These are phyloP conservation scores for Caenorhabditis becei DNA, from an alignment of 2,888 invertebrate genomes.

Conservation along the genomic window DNA sequence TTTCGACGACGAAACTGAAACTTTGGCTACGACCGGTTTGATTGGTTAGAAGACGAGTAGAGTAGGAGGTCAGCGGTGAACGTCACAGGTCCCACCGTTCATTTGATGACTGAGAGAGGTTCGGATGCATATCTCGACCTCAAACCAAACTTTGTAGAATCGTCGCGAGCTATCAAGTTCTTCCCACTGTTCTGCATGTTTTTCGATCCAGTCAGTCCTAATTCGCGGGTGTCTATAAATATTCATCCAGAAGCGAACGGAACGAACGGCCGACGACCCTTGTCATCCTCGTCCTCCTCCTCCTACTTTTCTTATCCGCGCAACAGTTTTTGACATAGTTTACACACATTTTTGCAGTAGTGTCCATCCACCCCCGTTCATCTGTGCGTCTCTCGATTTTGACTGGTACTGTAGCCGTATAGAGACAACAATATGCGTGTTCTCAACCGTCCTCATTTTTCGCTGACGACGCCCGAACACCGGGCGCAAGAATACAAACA, in stretches of 20 bases:
- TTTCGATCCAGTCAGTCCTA: conserved; percentile 41
- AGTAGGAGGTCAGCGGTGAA: conserved; percentile 54
- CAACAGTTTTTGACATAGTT: conserved; percentile 62
- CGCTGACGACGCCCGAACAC: conserved; percentile 38
- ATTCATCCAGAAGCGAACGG: conserved; percentile 10
- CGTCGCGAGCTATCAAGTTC: conserved; percentile 41
- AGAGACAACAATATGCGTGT: conserved; percentile 43
- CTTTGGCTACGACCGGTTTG: conserved; percentile 56
- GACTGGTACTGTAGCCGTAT: conserved; percentile 23
- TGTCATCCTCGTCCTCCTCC: not conserved
- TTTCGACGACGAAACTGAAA: conserved; percentile 52
- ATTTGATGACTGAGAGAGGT: too few species aligned
- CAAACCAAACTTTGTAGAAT: conserved; percentile 7
- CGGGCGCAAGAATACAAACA: conserved; percentile 49
- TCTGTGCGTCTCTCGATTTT: conserved; percentile 28
- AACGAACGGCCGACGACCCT: conserved; percentile 5
- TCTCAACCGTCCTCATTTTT: conserved; percentile 58
- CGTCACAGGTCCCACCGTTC: conserved; percentile 28
- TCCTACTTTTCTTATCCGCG: conserved; percentile 29
- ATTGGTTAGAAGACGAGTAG: conserved; percentile 33
- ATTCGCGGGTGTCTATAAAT: conserved; percentile 26
- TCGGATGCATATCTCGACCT: conserved; percentile 27
- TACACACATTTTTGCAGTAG: conserved; percentile 42
- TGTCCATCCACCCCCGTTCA: conserved; percentile 12
- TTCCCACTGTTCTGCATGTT: conserved; percentile 20